Evolutionary conservation across 2,797 vertebrate genomes (phyloP), one percentile per base, ranked within the genome.

Genomic region (Neoniphon sammara): DNA sequence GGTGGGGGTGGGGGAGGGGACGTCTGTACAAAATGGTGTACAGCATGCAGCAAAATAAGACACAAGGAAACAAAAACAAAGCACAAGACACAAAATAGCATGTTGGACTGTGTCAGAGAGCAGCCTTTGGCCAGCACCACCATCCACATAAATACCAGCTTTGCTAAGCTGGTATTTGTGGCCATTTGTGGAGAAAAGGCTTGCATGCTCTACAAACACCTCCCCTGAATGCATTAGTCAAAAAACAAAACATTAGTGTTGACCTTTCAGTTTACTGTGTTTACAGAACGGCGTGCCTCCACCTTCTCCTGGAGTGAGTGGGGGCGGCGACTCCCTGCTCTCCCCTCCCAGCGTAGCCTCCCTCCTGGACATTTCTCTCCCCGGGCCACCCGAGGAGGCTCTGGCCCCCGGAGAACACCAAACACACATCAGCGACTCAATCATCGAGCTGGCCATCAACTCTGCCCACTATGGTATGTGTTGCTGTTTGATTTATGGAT

Each of bases 371-470:
- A 98, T 99, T 83, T 99, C 98, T 34, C 94, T 99, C 2, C 98
- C 98, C 0, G 98, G 98, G 2, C 97, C 97, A 1, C 98, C 98
- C 0, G 98, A 99, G 71, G 98, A 99, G 60, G 95, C 96, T n/a
- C 94, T 99, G 7, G 95, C 96, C 1, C 94, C 97, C 4, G 97
- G 96, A 59, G 98, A 96, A 61, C 90, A 95, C 21, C 95, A 96
- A 58, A 96, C 95, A 1, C 98, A 98, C 71, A 99, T 99, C 92
- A 98, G 98, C 0, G 98, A 99, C 92, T 98, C 98, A 49, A 98
- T 99, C 89, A 99, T 99, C 0, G 98, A 99, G 90, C 96, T 99
- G 0, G 98, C 98, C 78, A 99, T 99, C 92, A 98, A 97, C 92
- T 99, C 98, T 4, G 96, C 96, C 61, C 96, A 97, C 74, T 99